Base-by-base conservation (phyloP, 2,888 invertebrate species). In the Tholera decimalis region DNA sequence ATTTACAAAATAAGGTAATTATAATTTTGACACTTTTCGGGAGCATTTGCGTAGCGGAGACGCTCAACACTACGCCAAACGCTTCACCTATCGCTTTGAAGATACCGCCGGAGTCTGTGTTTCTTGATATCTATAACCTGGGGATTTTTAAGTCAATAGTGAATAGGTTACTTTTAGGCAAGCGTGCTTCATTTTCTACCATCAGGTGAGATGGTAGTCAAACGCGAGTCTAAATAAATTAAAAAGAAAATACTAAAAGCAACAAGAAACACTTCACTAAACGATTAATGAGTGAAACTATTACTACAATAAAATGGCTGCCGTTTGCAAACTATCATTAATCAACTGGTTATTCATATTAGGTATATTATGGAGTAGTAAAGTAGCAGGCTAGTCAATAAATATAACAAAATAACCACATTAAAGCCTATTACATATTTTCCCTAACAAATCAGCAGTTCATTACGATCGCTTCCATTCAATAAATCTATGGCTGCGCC, bases 381-480 rank as follows among this genome's bases (percentile, higher is more conserved):
- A 49, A 51, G 11, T 24, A 50, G 15, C 44, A 24, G 18, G 33
- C 22, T 41, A 39, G 18, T 35, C 15, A 43, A 50, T 49, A 68
- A 62, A 68, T 66, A 66, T 4, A 33, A 54, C 26, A 1, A 58
- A 60, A 64, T 53, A 64, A 56, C 47, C 50, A 56, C 43, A 65
- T 39, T 71, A 72, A 58, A 71, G 39, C 47, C 51, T 68, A 72
- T 80, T 85, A 77, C 77, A 68, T 69, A 77, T 84, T 88, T 85
- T 84, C 82, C 83, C 63, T 84, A 84, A 84, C 84, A 88, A 88
- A 88, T 87, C 87, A 81, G 83, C 78, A 75, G 80, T 86, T 85
- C 83, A 85, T 86, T 88, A 86, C 71, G 62, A 79, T 66, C 51
- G 65, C 63, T 62, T 68, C 63, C 65, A 70, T 72, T 72, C 60